Evolutionary conservation across 2,113 vertebrate genomes (phyloP).

Genomic region (Toxostoma redivivum): DNA sequence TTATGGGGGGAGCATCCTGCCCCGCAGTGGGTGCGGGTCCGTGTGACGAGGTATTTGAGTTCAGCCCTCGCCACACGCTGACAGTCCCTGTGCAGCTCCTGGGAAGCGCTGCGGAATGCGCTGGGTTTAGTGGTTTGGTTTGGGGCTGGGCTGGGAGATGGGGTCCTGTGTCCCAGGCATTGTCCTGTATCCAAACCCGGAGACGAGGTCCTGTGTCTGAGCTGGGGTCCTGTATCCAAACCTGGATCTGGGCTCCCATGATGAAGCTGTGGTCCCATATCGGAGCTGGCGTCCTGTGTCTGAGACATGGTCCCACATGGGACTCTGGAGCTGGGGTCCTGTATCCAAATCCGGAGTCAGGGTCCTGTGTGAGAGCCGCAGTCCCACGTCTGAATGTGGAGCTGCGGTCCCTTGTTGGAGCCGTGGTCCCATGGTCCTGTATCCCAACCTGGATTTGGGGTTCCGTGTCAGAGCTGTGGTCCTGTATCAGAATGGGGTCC

Average conservation of each 20-base stretch:
- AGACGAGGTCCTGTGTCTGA: background rate
- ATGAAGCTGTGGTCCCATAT: too few relatives aligned
- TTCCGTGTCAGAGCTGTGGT: fast-evolving
- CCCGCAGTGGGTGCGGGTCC: fast-evolving
- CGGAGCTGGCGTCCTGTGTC: background rate
- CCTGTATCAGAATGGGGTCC: fast-evolving
- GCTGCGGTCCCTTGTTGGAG: background rate
- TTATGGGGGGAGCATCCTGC: background rate
- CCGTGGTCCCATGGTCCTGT: background rate
- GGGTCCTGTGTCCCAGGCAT: background rate
- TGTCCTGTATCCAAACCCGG: background rate
- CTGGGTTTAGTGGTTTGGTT: background rate
- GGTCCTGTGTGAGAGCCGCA: background rate
- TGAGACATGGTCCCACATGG: fast-evolving
- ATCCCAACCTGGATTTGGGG: fast-evolving
- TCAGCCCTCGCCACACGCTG: background rate
- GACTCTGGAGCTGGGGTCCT: background rate
- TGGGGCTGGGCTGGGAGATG: background rate
- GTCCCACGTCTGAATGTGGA: fast-evolving
- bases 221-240: background rate
- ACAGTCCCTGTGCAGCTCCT: fast-evolving
- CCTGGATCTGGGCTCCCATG: too few relatives aligned
- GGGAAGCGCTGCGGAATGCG: background rate
- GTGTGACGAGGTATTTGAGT: background rate
- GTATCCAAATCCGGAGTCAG: fast-evolving